Evolutionary conservation across 2,888 invertebrate genomes (phyloP), one percentile per base, ranked within the genome.

Genomic region (Camptogramma bilineatum): DNA sequence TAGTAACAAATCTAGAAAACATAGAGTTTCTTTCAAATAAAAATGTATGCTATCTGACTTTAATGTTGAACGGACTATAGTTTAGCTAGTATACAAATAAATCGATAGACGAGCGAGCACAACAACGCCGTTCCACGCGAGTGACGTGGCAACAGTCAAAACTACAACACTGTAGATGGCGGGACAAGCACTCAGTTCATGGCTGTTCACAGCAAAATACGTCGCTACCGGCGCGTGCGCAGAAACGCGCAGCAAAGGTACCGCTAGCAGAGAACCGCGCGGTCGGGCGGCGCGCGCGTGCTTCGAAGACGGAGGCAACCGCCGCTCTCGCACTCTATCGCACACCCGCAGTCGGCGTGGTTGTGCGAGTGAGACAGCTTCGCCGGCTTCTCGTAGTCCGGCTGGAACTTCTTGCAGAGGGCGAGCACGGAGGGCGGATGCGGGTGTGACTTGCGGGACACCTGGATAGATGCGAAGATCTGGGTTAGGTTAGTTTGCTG

Each of bases 361-460:
- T 64, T 69, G 72, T 74, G 80, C 52, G 70, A 64, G 66, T 73
- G 84, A 71, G 82, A 51, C 71, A 88, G 79, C 79, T 81, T 86
- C 51, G 90, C 90, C 34, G 91, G 91, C 86, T 91, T 88, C 87
- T 90, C 90, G 86, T 92, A 88, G 85, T 91, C 92, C 59, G 91
- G 88, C 83, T 93, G 93, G 87, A 93, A 93, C 84, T 93, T 92
- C 86, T 93, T 93, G 87, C 93, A 93, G 55, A 93, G 87, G 77
- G 91, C 92, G 56, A 92, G 85, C 76, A 93, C 93, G 2, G 93
- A 93, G 10, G 94, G 91, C 78, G 94, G 92, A 79, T 94, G 94
- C 69, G 91, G 88, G 72, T 93, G 94, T 39, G 94, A 94, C 78
- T 95, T 95, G 79, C 95, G 94, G 68, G 94, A 94, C 68, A 93